phyloP scores from a whole-genome alignment of 1,140 invertebrate species.

The Bactericera cockerelli region DNA sequence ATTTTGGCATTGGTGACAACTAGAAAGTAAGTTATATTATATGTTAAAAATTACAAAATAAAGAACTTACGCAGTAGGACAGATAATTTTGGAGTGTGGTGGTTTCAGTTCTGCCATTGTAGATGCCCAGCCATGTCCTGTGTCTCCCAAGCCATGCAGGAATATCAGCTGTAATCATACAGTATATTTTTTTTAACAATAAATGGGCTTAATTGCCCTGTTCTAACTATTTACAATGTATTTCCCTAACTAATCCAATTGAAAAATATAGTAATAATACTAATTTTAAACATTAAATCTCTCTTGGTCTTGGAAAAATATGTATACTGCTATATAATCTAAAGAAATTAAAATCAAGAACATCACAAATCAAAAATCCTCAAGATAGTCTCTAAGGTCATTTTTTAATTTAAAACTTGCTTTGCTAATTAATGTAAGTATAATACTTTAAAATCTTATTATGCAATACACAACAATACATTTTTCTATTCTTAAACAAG shows the following conservation, averaged over 20 bases:
- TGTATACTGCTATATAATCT: background rate
- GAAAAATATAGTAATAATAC: background rate
- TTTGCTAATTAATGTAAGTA: too few species aligned
- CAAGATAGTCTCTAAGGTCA: too few species aligned
- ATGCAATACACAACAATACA: too few species aligned
- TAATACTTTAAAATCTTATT: too few species aligned
- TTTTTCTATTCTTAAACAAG: too few species aligned
- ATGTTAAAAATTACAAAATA: constrained; percentile 9
- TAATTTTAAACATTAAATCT: background rate
- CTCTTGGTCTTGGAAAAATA: constrained; percentile 2
- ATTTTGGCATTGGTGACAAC: too few species aligned
- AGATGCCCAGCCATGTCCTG: constrained; percentile 76
- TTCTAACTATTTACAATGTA: too few species aligned
- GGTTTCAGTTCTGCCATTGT: constrained; percentile 61
- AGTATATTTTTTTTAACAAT: background rate
- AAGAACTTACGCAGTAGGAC: constrained; percentile 69
- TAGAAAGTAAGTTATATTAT: too few species aligned
- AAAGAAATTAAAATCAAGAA: constrained; percentile 9
- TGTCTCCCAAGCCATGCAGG: constrained; percentile 38
- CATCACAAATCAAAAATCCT: too few species aligned
- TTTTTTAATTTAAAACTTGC: too few species aligned
- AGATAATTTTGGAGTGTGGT: constrained; percentile 79
- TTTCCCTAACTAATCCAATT: background rate
- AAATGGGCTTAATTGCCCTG: background rate
- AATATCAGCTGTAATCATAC: constrained; percentile 35